Evolutionary conservation across 1,140 invertebrate species (phyloP).

Genomic region (Hydropsyche tenuis): DNA sequence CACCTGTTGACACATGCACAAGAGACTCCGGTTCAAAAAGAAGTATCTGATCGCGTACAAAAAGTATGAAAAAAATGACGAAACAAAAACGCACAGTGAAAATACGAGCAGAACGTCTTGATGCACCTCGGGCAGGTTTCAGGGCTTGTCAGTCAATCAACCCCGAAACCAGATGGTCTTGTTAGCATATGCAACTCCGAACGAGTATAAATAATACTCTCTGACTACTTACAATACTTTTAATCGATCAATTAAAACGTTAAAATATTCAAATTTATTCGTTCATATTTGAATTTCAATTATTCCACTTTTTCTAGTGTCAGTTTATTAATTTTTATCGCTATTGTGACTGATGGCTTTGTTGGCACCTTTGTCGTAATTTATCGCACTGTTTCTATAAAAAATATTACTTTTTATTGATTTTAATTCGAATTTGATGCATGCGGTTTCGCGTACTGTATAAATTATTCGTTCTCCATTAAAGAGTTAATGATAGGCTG

Average conservation of each 20-base stretch:
- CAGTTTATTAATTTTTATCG: too few species aligned
- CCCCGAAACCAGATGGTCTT: slow-evolving; percentile 43
- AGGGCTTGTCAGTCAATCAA: slow-evolving; percentile 43
- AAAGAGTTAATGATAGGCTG: slow-evolving; percentile 21
- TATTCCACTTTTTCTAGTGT: too few species aligned
- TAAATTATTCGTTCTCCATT: slow-evolving; percentile 4
- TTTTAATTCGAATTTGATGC: too few species aligned
- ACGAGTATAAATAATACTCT: slow-evolving; percentile 14
- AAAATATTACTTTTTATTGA: too few species aligned
- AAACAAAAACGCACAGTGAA: background rate
- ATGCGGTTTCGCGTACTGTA: background rate
- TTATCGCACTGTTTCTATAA: too few species aligned
- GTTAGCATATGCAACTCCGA: slow-evolving; percentile 29
- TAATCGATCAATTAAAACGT: slow-evolving; percentile 8
- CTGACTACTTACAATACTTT: background rate
- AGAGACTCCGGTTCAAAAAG: slow-evolving; percentile 20
- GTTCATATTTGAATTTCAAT: too few species aligned
- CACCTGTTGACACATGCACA: slow-evolving; percentile 38
- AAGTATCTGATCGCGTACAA: background rate
- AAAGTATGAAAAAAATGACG: slow-evolving; percentile 26
- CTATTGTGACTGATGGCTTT: too few species aligned
- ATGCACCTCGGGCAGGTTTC: slow-evolving; percentile 39
- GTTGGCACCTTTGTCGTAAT: too few species aligned
- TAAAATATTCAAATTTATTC: too few species aligned
- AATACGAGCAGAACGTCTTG: slow-evolving; percentile 30